Evolutionary conservation across 2,888 invertebrate species (phyloP).

Genomic region (Hecatera dysodea): DNA sequence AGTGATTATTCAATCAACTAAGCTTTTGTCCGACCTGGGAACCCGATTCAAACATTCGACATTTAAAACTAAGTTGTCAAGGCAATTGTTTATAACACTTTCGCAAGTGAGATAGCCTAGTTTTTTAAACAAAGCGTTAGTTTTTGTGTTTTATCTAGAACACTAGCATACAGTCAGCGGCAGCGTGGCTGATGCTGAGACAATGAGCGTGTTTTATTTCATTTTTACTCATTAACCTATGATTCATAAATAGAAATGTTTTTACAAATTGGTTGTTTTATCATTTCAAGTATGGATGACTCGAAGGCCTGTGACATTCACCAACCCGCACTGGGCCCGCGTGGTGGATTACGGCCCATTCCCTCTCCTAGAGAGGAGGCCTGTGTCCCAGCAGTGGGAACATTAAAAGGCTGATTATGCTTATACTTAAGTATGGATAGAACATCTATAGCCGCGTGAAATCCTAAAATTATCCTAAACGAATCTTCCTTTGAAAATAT

Average conservation of each 20-base stretch:
- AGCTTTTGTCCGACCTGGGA: not conserved
- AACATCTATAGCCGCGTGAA: no score
- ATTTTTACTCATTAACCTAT: conserved; percentile 21
- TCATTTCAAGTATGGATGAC: not conserved
- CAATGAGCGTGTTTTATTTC: not conserved
- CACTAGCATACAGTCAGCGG: conserved; percentile 10
- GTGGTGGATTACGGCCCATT: no score
- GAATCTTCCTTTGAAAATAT: no score
- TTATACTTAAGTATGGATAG: no score
- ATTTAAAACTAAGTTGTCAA: not conserved
- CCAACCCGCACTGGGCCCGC: no score
- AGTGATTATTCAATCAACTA: no score
- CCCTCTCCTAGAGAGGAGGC: no score
- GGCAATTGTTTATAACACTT: conserved; percentile 24
- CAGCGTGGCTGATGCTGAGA: conserved; percentile 9
- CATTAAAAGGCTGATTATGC: no score
- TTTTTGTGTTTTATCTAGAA: conserved; percentile 39
- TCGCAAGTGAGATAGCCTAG: conserved; percentile 25
- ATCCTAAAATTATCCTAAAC: no score
- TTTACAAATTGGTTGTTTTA: not conserved
- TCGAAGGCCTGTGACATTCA: no score
- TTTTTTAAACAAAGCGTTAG: conserved; percentile 40
- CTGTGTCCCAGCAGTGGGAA: no score
- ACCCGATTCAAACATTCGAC: not conserved
- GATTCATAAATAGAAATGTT: conserved; percentile 23